A percentile compares a stretch with the other conserved stretches of the same genome.
phyloP scores from a whole-genome alignment of 2,113 vertebrate species.

The Vireo altiloquus region DNA sequence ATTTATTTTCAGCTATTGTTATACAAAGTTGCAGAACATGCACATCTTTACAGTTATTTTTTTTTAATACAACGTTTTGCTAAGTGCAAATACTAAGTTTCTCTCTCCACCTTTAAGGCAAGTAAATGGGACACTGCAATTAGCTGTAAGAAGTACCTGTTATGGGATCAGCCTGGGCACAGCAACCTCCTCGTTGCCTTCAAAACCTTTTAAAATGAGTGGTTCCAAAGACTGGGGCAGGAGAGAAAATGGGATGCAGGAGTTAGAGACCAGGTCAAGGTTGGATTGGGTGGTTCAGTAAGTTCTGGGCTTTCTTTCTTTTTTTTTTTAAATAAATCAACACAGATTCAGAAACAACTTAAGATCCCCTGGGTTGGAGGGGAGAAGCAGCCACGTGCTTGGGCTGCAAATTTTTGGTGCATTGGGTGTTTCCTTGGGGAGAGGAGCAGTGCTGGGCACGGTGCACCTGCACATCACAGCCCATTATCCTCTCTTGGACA shows the following conservation, averaged over 20 bases:
- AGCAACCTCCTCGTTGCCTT: neutral
- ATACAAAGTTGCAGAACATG: constrained; percentile 76
- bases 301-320: neutral
- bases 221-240: neutral
- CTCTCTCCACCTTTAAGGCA: constrained; percentile 81
- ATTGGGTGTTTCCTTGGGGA: neutral
- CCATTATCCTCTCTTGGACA: neutral
- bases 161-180: neutral
- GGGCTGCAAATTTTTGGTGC: neutral
- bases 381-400: neutral
- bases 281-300: neutral
- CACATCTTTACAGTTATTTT: constrained; percentile 49
- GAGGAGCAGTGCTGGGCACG: neutral
- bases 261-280: neutral
- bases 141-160: constrained; percentile 30
- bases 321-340: neutral
- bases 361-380: neutral
- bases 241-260: neutral
- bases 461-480: neutral
- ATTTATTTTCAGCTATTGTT: constrained; percentile 61
- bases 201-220: neutral
- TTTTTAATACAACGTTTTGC: constrained; percentile 54
- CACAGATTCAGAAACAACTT: neutral
- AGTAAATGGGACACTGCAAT: constrained; percentile 57
- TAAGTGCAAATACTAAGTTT: constrained; percentile 79